phyloP scores from a whole-genome alignment of 2,888 invertebrate genomes.

The Drosophila heteroneura region DNA sequence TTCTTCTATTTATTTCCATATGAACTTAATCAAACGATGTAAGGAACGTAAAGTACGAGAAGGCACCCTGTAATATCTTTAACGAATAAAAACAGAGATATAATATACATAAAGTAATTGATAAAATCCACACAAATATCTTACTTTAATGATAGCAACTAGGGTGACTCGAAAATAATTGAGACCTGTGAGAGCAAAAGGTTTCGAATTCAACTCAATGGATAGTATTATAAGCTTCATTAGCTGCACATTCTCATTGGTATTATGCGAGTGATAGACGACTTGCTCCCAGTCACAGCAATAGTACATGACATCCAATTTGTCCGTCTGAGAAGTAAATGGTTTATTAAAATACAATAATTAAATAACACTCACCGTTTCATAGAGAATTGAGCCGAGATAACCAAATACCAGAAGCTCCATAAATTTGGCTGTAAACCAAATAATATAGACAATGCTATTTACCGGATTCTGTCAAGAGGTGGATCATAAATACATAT shows the following conservation, averaged over 20 bases:
- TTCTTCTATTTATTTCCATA: neutral
- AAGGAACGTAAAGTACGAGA: constrained; percentile 76
- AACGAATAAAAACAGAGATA: neutral
- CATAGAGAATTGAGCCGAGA: constrained; percentile 66
- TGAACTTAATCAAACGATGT: constrained; percentile 56
- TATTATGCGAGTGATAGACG: constrained; percentile 57
- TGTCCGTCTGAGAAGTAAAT: constrained; percentile 51
- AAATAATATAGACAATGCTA: constrained; percentile 52
- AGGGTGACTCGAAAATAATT: constrained; percentile 72
- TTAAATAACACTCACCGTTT: constrained; percentile 55
- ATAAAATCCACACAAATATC: neutral
- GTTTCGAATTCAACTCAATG: constrained; percentile 60
- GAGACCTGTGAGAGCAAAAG: constrained; percentile 69
- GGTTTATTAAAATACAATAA: neutral
- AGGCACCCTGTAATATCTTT: constrained; percentile 73
- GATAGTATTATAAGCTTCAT: constrained; percentile 68
- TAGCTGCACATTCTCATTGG: constrained; percentile 59
- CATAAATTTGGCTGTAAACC: constrained; percentile 66
- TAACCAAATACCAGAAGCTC: constrained; percentile 66
- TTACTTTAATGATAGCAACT: constrained; percentile 59
- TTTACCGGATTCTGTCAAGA: constrained; percentile 52
- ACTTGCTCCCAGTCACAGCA: constrained; percentile 70
- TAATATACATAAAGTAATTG: neutral
- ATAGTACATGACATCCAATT: constrained; percentile 74
- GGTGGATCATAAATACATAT: neutral